Base-by-base conservation (phyloP, 2,888 invertebrate genomes). In the Acleris holmiana region DNA sequence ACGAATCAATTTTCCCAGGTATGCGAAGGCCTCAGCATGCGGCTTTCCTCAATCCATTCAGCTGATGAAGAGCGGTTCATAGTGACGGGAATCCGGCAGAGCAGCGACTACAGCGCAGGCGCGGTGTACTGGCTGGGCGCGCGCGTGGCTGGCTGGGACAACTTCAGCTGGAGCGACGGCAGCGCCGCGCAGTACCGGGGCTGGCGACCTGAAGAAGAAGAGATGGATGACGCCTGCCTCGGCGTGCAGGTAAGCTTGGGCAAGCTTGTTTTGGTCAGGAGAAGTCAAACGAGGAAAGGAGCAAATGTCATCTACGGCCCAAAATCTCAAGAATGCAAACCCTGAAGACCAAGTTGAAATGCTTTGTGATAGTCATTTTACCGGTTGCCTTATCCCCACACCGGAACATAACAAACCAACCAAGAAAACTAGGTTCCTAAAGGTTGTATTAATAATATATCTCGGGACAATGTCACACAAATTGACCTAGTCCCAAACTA, bases 91-190 rank as follows among this genome's bases (percentile, higher is more conserved):
- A 95, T 96, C 66, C 91, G 96, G 48, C 94, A 94, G 78, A 94
- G 94, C 76, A 92, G 93, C 55, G 96, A 96, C 73, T 96, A 96
- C 85, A 94, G 95, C 78, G 95, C 95, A 67, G 95, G 95, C 68
- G 93, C 95, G 2, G 92, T 95, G 63, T 96, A 96, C 88, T 96
- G 96, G 96, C 90, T 96, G 19, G 96, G 96, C 0, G 95, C 94
- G 2, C 79, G 78, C 41, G 71, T 70, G 1, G 72, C 66, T 7
- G 76, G 67, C 8, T 75, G 68, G 10, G 77, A 76, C 19, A 77
- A 78, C 66, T 76, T 89, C 25, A 77, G 93, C 88, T 96, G 96
- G 96, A 88, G 93, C 15, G 96, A 96, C 82, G 94, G 95, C 35
- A 93, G 92, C 68, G 86, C 89, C 66, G 86, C 94, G 69, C 89